Conservation (phyloP, 2,113 vertebrate genomes). For the Urocolius indicus region DNA sequence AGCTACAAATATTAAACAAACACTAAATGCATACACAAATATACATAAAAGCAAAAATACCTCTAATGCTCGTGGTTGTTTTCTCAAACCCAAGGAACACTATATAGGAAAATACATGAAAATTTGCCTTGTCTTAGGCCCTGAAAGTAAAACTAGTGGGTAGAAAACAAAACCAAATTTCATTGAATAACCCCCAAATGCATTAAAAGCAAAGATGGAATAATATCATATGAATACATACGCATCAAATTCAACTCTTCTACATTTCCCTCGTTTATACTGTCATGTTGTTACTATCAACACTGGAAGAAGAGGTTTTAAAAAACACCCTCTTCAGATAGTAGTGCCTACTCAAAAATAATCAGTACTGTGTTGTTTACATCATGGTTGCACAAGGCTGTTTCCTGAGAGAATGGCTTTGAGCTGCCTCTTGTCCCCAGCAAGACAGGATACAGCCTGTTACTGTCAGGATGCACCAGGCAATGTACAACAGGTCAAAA, state of each 20-base stretch:
- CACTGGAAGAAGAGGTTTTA: not conserved
- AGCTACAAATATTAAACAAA: not conserved
- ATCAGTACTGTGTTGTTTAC: not conserved
- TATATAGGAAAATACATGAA: not conserved
- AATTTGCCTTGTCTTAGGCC: not conserved
- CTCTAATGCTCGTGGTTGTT: not conserved
- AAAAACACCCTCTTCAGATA: not conserved
- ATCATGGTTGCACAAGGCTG: not conserved
- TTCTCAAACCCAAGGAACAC: not conserved
- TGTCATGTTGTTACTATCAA: not conserved
- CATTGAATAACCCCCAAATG: not conserved
- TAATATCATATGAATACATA: not conserved
- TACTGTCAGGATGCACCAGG: not conserved
- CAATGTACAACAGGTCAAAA: not conserved
- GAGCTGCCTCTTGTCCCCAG: not conserved
- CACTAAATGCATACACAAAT: not conserved
- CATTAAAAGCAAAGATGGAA: not conserved
- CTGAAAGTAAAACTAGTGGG: not conserved
- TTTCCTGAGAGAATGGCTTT: slow-evolving; percentile 9
- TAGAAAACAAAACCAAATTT: not conserved
- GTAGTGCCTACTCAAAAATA: not conserved
- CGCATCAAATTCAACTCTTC: not conserved
- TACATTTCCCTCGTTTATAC: not conserved
- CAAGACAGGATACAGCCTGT: not conserved
- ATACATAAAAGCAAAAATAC: not conserved